Conservation (phyloP, 2,888 invertebrate genomes). For the Tineola bisselliella region DNA sequence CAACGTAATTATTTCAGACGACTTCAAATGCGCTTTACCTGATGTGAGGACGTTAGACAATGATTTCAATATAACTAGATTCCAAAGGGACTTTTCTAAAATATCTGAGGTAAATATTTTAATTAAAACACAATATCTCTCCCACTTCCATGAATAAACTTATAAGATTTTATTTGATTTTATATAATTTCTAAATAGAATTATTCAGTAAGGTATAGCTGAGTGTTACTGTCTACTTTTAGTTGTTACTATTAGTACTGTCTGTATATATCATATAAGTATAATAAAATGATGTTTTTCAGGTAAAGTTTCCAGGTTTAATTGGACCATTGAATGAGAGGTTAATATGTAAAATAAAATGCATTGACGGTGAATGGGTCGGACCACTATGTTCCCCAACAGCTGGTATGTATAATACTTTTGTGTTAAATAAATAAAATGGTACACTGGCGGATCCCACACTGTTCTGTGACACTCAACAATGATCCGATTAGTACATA, state of each 20-base stretch:
- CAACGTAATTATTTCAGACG: conserved; percentile 33
- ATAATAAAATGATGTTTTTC: no score
- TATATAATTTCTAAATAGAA: no score
- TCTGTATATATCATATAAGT: no score
- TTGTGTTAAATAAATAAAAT: no score
- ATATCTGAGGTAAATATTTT: conserved; percentile 49
- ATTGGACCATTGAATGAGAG: conserved; percentile 78
- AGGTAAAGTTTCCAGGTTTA: conserved; percentile 81
- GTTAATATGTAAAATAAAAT: conserved; percentile 83
- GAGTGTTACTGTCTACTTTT: no score
- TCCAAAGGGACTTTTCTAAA: conserved; percentile 55
- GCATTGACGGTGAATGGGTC: conserved; percentile 85
- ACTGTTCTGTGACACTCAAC: no score
- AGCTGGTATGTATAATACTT: conserved; percentile 63
- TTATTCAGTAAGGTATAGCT: no score
- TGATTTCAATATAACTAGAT: conserved; percentile 48
- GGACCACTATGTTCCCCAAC: conserved; percentile 82
- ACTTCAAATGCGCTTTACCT: conserved; percentile 56
- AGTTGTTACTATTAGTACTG: no score
- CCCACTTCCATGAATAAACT: background rate
- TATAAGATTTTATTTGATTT: background rate
- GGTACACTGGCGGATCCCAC: no score
- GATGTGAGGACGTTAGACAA: conserved; percentile 52
- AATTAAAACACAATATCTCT: no score
- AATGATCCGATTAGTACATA: no score